Conservation (phyloP, 2,797 vertebrate genomes). For the Enoplosus armatus region DNA sequence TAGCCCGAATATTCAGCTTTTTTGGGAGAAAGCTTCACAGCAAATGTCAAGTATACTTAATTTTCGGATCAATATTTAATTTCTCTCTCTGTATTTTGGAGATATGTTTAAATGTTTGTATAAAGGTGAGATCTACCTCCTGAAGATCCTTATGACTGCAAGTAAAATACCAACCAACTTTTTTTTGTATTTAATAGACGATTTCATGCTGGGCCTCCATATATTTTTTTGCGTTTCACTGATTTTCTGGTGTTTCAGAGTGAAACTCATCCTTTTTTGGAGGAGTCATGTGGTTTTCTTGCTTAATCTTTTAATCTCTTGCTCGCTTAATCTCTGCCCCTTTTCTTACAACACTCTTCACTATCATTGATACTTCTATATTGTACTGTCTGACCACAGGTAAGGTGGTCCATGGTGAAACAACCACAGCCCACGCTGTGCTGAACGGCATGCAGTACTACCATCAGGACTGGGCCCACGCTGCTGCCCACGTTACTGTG, state of each 20-base stretch:
- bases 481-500: slow-evolving; percentile 94
- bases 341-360: slow-evolving; percentile 6
- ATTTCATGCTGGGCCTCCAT: neutral
- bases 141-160: neutral
- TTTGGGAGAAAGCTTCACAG: neutral
- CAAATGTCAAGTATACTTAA: neutral
- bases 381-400: slow-evolving; percentile 80
- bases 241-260: neutral
- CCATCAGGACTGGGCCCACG: slow-evolving; percentile 96
- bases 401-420: slow-evolving; percentile 95
- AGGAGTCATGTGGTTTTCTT: neutral
- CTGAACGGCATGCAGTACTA: slow-evolving; percentile 97
- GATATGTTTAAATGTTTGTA: neutral
- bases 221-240: neutral
- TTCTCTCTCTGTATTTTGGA: neutral
- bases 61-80: neutral
- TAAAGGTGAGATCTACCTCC: neutral
- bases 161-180: too few species aligned
- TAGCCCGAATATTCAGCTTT: neutral
- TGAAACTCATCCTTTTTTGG: neutral
- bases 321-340: slow-evolving; percentile 18
- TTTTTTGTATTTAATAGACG: neutral
- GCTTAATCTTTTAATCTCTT: slow-evolving; percentile 22
- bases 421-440: slow-evolving; percentile 93
- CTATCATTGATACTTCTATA: neutral